Evolutionary conservation across 30 jellyfish, hydroid and myxozoan genomes (phyloP).

Genomic region (Chrysaora quinquecirrha): DNA sequence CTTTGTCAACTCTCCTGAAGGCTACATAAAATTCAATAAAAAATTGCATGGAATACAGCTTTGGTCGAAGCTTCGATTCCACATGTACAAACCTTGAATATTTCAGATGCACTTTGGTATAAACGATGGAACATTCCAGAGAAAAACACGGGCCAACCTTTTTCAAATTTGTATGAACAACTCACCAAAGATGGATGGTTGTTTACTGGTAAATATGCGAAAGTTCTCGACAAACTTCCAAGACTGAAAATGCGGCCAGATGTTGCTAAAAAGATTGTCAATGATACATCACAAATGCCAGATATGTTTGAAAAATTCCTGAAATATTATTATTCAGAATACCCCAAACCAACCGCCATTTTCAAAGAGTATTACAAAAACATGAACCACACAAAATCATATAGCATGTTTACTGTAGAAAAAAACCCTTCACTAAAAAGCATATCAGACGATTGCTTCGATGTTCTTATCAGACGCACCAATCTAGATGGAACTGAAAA

Average conservation of each 20-base stretch:
- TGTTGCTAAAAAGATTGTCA: not conserved
- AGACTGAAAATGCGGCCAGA: not conserved
- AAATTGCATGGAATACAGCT: not conserved
- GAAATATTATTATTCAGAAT: not conserved
- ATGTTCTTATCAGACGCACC: not conserved
- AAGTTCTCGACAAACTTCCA: not conserved
- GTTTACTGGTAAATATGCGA: not conserved
- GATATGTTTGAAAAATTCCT: not conserved
- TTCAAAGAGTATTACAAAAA: not conserved
- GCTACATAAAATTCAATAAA: not conserved
- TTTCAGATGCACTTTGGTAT: not conserved
- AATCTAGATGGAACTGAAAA: not conserved
- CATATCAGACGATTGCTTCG: not conserved
- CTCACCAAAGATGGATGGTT: not conserved
- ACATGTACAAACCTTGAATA: not conserved
- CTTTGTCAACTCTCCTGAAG: not conserved
- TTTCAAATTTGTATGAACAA: no score
- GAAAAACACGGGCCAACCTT: not conserved
- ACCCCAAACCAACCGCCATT: not conserved
- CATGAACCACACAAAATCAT: not conserved
- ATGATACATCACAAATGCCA: not conserved
- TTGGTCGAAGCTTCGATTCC: not conserved
- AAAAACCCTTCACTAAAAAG: not conserved
- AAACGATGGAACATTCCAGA: not conserved
- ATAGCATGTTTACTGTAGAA: not conserved